These are phyloP conservation scores for Drosophila pandora DNA, from an alignment of 1,140 invertebrate genomes.

Conservation along the genomic window DNA sequence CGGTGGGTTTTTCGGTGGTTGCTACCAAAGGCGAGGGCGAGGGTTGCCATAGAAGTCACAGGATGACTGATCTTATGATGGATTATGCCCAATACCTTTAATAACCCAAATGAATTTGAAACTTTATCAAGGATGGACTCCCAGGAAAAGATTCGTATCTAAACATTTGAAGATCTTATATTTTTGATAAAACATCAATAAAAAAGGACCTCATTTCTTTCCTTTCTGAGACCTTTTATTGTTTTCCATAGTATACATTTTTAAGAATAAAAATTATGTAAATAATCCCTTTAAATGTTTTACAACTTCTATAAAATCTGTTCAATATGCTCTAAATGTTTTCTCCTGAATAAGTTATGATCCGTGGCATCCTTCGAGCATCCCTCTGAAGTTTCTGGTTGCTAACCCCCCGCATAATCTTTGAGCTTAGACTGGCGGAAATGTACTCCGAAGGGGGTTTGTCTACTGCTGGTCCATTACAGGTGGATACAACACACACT, in stretches of 20 bases:
- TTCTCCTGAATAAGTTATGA: slow-evolving; percentile 1
- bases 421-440: slow-evolving; percentile 22
- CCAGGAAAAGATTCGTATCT: background rate
- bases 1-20: slow-evolving; percentile 70
- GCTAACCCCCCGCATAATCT: slow-evolving; percentile 8
- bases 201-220: too few relatives aligned
- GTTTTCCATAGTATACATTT: too few relatives aligned
- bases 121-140: background rate
- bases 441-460: slow-evolving; percentile 13
- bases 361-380: background rate
- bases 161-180: background rate
- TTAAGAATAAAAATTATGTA: background rate
- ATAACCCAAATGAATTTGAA: slow-evolving; percentile 3
- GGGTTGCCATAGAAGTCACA: slow-evolving; percentile 41
- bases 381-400: background rate
- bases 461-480: slow-evolving; percentile 61
- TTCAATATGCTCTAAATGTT: background rate
- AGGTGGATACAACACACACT: slow-evolving; percentile 48
- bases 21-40: slow-evolving; percentile 36
- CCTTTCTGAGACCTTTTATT: too few relatives aligned
- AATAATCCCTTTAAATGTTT: background rate
- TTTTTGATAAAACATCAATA: too few relatives aligned
- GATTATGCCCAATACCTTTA: slow-evolving; percentile 22
- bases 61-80: slow-evolving; percentile 36
- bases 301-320: background rate